phyloP scores from a whole-genome alignment of 2,888 invertebrate genomes.

The Clivina fossor region DNA sequence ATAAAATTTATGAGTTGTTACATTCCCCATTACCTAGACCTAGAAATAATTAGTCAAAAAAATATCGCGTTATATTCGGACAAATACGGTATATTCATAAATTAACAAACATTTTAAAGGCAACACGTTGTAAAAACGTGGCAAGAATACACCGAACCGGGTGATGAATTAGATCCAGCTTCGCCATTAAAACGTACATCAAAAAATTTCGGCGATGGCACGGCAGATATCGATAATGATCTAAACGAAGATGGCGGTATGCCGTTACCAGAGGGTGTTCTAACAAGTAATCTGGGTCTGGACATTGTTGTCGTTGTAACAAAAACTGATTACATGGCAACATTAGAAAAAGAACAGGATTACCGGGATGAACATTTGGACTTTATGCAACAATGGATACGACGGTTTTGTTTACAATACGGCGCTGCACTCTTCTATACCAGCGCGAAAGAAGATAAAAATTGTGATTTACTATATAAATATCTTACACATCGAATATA shows the following conservation, averaged over 20 bases:
- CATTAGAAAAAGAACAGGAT: constrained; percentile 94
- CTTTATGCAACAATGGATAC: constrained; percentile 97
- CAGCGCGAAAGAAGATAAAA: constrained; percentile 98
- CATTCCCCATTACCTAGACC: no score
- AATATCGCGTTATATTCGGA: no score
- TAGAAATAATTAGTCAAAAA: no score
- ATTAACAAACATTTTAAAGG: no score
- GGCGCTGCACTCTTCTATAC: constrained; percentile 96
- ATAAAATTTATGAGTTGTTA: no score
- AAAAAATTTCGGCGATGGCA: constrained; percentile 58
- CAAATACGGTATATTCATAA: no score
- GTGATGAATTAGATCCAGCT: constrained; percentile 85
- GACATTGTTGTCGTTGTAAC: constrained; percentile 97
- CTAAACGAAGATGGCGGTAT: constrained; percentile 65
- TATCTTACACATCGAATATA: constrained; percentile 97
- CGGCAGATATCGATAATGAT: constrained; percentile 65
- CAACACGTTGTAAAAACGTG: constrained; percentile 79
- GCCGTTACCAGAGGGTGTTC: constrained; percentile 83
- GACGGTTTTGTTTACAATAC: constrained; percentile 93
- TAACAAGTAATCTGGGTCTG: constrained; percentile 90
- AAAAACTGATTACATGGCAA: constrained; percentile 98
- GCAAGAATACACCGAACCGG: constrained; percentile 95
- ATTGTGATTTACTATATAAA: constrained; percentile 97
- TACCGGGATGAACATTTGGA: constrained; percentile 98
- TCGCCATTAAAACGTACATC: constrained; percentile 81